These are phyloP conservation scores for Hoplodrina ambigua DNA, from an alignment of 2,888 invertebrate species.

Conservation along the genomic window DNA sequence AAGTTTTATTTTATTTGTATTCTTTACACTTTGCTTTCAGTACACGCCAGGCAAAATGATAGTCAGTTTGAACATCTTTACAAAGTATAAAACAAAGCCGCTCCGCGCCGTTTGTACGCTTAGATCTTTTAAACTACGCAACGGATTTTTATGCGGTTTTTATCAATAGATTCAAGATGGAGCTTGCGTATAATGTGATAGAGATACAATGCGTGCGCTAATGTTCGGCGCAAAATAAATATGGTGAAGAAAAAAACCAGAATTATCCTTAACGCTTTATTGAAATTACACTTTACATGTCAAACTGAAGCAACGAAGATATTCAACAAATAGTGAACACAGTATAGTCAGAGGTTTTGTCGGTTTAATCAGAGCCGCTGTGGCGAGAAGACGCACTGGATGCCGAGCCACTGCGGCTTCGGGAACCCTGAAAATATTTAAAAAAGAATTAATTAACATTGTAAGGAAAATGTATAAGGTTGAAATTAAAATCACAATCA, in stretches of 20 bases:
- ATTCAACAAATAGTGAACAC: slow-evolving; percentile 20
- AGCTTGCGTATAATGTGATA: too few species aligned
- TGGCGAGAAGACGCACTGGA: slow-evolving; percentile 84
- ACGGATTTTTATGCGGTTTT: too few species aligned
- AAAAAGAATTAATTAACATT: background rate
- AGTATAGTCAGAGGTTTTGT: slow-evolving; percentile 8
- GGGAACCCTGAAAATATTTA: slow-evolving; percentile 77
- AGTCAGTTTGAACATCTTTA: too few species aligned
- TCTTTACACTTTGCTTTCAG: background rate
- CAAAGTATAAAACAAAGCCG: too few species aligned
- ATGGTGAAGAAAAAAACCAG: slow-evolving; percentile 3
- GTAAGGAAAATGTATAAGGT: too few species aligned
- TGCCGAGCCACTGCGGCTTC: slow-evolving; percentile 85
- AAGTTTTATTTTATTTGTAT: slow-evolving; percentile 30
- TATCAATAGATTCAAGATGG: too few species aligned
- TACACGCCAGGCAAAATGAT: too few species aligned
- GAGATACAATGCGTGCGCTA: too few species aligned
- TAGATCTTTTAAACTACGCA: too few species aligned
- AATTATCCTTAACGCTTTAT: slow-evolving; percentile 42
- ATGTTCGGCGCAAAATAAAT: too few species aligned
- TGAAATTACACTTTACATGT: slow-evolving; percentile 59
- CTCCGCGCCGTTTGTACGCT: too few species aligned
- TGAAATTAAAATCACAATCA: too few species aligned
- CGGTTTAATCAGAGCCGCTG: slow-evolving; percentile 81
- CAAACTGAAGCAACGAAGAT: slow-evolving; percentile 17